Conservation (phyloP, 2,888 invertebrate genomes). For the Parascotia fuliginaria region DNA sequence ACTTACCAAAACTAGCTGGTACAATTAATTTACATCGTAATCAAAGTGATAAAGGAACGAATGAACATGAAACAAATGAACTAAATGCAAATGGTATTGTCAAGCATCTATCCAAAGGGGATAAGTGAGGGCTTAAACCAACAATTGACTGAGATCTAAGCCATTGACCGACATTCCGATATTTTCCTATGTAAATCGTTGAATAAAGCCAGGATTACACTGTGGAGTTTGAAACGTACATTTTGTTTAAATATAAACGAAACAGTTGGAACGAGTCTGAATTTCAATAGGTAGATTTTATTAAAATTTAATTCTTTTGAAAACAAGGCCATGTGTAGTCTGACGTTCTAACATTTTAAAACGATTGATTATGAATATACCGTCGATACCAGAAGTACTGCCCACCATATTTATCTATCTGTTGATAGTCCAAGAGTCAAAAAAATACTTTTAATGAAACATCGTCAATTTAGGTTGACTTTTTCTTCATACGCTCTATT, state of each 20-base stretch:
- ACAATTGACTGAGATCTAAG: slow-evolving; percentile 33
- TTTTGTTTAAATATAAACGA: background rate
- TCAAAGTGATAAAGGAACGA: slow-evolving; percentile 45
- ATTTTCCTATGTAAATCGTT: slow-evolving; percentile 31
- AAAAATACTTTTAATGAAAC: no score
- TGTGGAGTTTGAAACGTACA: slow-evolving; percentile 3
- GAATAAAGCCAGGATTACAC: slow-evolving; percentile 6
- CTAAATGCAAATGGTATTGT: slow-evolving; percentile 45
- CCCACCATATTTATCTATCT: no score
- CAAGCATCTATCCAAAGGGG: slow-evolving; percentile 38
- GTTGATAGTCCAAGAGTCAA: no score
- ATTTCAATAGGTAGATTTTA: no score
- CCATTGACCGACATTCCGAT: slow-evolving; percentile 30
- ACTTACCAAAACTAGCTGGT: slow-evolving; percentile 22
- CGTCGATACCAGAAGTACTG: no score
- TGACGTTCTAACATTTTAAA: no score
- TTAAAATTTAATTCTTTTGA: no score
- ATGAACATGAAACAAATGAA: slow-evolving; percentile 43
- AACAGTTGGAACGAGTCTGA: background rate
- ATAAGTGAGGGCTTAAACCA: slow-evolving; percentile 35
- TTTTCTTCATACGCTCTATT: no score
- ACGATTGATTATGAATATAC: no score
- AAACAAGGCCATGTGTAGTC: no score
- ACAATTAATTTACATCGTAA: slow-evolving; percentile 44
- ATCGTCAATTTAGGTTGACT: no score